Conservation (phyloP, 1,140 invertebrate genomes). For the Zaprionus ghesquierei region DNA sequence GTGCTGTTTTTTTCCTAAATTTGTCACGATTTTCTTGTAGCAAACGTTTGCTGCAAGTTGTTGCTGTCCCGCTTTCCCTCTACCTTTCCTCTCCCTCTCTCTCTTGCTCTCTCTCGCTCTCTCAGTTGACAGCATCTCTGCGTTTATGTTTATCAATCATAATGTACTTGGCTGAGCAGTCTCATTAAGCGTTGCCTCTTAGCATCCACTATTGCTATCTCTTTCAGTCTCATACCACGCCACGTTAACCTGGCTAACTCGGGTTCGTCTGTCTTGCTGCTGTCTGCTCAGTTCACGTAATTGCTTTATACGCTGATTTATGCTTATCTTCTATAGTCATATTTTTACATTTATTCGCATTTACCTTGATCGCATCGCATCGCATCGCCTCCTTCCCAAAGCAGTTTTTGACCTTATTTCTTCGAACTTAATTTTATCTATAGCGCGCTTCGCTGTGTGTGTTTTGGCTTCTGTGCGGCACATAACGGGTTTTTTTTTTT, state of each 20-base stretch:
- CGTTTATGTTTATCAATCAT: slow-evolving; percentile 73
- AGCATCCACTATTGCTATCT: slow-evolving; percentile 23
- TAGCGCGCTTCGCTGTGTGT: neutral
- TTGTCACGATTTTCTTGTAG: slow-evolving; percentile 66
- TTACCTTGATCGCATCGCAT: slow-evolving; percentile 41
- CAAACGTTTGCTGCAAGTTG: slow-evolving; percentile 31
- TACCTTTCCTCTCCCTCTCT: neutral
- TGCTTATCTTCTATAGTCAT: slow-evolving; percentile 72
- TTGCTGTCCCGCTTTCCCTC: too few relatives aligned
- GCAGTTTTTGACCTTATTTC: slow-evolving; percentile 64
- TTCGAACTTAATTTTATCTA: slow-evolving; percentile 67
- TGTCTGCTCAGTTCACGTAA: slow-evolving; percentile 49
- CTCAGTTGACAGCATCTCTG: slow-evolving; percentile 6
- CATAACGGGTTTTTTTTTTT: slow-evolving; percentile 21
- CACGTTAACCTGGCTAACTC: slow-evolving; percentile 8
- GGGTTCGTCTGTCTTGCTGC: slow-evolving; percentile 12
- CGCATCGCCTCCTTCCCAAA: neutral
- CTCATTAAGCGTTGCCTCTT: slow-evolving; percentile 64
- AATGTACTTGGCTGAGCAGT: slow-evolving; percentile 65
- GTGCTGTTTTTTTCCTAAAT: slow-evolving; percentile 44
- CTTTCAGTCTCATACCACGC: neutral
- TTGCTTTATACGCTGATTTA: slow-evolving; percentile 75
- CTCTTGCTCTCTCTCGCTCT: neutral
- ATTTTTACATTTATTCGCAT: slow-evolving; percentile 78
- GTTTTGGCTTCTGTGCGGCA: neutral